These are phyloP conservation scores for Punctoribates punctum DNA, from an alignment of 2,888 invertebrate species.

Conservation along the genomic window DNA sequence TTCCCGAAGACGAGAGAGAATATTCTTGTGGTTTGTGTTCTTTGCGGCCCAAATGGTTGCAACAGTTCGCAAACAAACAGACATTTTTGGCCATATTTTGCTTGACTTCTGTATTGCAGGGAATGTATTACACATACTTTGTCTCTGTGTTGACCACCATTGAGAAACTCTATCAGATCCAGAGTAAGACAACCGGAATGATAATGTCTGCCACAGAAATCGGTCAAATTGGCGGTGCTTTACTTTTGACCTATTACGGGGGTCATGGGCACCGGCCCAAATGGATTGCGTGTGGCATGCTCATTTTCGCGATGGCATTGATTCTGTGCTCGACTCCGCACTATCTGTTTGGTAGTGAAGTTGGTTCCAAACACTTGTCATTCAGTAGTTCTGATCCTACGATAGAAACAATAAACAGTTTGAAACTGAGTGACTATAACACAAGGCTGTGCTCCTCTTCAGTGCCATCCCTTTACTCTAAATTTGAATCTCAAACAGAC, in stretches of 20 bases:
- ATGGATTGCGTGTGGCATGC: constrained; percentile 90
- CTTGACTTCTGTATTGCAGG: constrained; percentile 54
- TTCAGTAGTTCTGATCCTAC: neutral
- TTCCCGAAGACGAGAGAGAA: constrained; percentile 21
- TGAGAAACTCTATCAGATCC: constrained; percentile 85
- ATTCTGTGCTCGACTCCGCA: constrained; percentile 83
- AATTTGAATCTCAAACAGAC: neutral
- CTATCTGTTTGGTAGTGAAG: constrained; percentile 62
- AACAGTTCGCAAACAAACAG: constrained; percentile 73
- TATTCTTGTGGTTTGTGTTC: constrained; percentile 72
- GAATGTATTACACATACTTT: constrained; percentile 91
- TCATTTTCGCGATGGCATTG: constrained; percentile 77
- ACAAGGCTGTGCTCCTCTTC: neutral
- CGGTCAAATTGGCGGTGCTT: constrained; percentile 84
- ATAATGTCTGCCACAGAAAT: constrained; percentile 87
- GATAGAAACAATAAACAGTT: neutral
- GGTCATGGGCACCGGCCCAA: constrained; percentile 87
- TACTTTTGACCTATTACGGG: constrained; percentile 81
- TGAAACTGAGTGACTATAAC: constrained; percentile 22
- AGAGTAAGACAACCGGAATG: constrained; percentile 83
- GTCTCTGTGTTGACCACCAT: constrained; percentile 89
- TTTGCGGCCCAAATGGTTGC: constrained; percentile 66
- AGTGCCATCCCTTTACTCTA: neutral
- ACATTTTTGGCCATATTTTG: constrained; percentile 78
- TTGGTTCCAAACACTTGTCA: neutral